Evolutionary conservation across 2,888 invertebrate species (phyloP).

Genomic region (Escarpia spicata): DNA sequence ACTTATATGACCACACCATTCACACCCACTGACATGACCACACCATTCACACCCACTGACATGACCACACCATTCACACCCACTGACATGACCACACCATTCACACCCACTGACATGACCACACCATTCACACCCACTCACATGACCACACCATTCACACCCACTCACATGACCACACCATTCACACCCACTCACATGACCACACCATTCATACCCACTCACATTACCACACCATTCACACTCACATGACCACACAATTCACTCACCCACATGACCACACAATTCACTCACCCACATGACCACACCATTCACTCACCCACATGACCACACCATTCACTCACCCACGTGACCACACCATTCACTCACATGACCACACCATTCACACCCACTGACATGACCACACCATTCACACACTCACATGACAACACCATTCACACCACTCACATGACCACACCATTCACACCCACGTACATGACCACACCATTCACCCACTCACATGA

Average conservation of each 20-base stretch:
- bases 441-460: not conserved
- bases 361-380: not conserved
- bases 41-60: not conserved
- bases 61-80: not conserved
- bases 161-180: not conserved
- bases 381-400: not conserved
- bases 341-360: not conserved
- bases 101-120: not conserved
- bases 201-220: not conserved
- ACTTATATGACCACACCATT: not conserved
- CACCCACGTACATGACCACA: not conserved
- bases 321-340: not conserved
- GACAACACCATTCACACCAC: not conserved
- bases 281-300: not conserved
- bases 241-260: not conserved
- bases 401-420: not conserved
- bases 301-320: not conserved
- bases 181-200: not conserved
- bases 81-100: not conserved
- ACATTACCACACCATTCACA: not conserved
- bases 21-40: not conserved
- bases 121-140: not conserved
- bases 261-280: not conserved
- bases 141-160: not conserved
- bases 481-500: not conserved